Base-by-base conservation (phyloP, 2,888 invertebrate species). In the Spatulosminthurus flaviceps region DNA sequence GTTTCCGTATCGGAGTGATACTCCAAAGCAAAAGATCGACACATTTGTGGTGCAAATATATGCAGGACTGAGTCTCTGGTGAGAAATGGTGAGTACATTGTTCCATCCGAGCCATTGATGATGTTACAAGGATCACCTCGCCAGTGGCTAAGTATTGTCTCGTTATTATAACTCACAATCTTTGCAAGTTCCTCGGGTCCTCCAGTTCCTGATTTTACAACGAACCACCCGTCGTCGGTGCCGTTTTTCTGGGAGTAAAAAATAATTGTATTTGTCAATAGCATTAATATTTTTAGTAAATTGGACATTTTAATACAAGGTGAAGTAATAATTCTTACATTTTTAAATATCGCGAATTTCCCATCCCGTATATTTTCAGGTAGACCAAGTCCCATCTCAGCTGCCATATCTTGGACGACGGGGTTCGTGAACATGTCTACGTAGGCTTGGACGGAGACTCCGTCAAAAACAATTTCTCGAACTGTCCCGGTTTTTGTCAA, bases 401-500 rank as follows among this genome's bases (percentile, higher is more conserved):
- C 51, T 22, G 77, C 51, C 60, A 67, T 61, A 1, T 70, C 77
- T 22, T 51, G 60, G 13, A 77, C 70, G n/a, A 77, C 28, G 9
- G 70, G 70, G 34, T 79, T 82, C 19, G 79, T 73, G 4, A 82
- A 78, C 19, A 83, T 71, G 1, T 83, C 83, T 0, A 83, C 73
- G 66, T 81, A 83, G 0, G 80, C 78, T 60, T 82, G 67, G n/a
- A 83, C 72, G 0, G 81, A 80, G 2, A 80, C 71, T 21, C 83
- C 83, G 26, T 83, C 83, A 69, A 81, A 82, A 1, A 83, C 51
- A 16, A 83, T 69, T n/a, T 82, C 78, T 43, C 79, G 79, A n/a
- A 83, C 79, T 72, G 81, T 81, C 9, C 78, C 79, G 16, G 24
- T 83, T 70, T 79, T 73, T 13, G 60, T 60, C 0, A 80, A 74